These are phyloP conservation scores for Metellina segmentata DNA, from an alignment of 2,888 invertebrate genomes.

Conservation along the genomic window DNA sequence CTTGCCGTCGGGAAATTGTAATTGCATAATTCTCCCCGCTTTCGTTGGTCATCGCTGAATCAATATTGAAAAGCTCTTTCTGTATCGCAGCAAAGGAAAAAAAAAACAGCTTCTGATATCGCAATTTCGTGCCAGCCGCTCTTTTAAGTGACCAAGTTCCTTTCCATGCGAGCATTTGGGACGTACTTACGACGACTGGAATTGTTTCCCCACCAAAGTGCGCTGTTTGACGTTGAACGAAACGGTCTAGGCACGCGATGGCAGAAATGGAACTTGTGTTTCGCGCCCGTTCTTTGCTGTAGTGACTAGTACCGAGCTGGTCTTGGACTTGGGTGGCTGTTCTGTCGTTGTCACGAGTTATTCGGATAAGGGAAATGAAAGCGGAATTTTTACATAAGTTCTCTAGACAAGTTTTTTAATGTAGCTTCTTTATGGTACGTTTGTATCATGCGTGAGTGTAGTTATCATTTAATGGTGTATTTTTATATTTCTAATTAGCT, in stretches of 20 bases:
- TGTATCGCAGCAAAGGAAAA: conserved; percentile 4
- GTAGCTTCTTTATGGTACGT: too few relatives aligned
- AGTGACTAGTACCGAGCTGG: too few relatives aligned
- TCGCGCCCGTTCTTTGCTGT: too few relatives aligned
- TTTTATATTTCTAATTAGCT: too few relatives aligned
- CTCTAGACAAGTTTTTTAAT: too few relatives aligned
- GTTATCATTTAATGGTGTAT: too few relatives aligned
- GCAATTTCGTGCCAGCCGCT: conserved; percentile 57
- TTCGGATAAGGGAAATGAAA: too few relatives aligned
- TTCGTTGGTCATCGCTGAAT: conserved; percentile 38
- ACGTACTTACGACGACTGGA: conserved; percentile 19
- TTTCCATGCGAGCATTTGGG: conserved; percentile 22
- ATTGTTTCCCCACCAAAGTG: conserved; percentile 60
- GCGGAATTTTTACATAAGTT: too few relatives aligned
- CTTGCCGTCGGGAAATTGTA: conserved; percentile 35
- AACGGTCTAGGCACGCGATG: conserved; percentile 29
- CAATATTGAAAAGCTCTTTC: conserved; percentile 23
- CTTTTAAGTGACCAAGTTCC: conserved; percentile 32
- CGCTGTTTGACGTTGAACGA: conserved; percentile 30
- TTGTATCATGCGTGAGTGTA: too few relatives aligned
- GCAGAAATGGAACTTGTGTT: too few relatives aligned
- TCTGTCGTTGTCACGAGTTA: too few relatives aligned
- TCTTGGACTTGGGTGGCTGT: too few relatives aligned
- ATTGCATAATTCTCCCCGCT: conserved; percentile 49
- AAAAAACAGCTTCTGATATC: conserved; percentile 43